Evolutionary conservation across 2,888 invertebrate species (phyloP).

Genomic region (Mesoligia furuncula): DNA sequence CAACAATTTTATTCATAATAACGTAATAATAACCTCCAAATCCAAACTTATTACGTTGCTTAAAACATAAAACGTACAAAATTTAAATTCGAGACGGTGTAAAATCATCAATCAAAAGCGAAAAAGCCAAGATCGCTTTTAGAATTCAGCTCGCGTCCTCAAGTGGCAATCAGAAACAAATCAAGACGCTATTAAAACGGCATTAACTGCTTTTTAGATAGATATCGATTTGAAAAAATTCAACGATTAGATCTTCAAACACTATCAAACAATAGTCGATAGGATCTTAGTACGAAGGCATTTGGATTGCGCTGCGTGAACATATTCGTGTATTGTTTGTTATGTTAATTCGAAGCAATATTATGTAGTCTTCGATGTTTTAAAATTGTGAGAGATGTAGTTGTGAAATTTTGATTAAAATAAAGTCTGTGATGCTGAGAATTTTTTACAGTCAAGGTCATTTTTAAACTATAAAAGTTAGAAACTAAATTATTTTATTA

Average conservation of each 20-base stretch:
- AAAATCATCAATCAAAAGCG: constrained; percentile 79
- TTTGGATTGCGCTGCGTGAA: constrained; percentile 60
- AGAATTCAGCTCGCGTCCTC: constrained; percentile 76
- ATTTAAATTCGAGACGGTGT: constrained; percentile 70
- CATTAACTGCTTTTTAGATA: constrained; percentile 83
- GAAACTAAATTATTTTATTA: neutral
- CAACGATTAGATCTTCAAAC: constrained; percentile 79
- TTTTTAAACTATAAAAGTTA: neutral
- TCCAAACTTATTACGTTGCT: constrained; percentile 43
- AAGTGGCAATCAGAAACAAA: constrained; percentile 85
- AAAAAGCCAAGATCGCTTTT: constrained; percentile 72
- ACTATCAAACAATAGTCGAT: constrained; percentile 78
- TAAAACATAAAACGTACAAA: constrained; percentile 66
- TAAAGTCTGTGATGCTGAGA: neutral
- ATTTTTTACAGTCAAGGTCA: neutral
- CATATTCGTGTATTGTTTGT: constrained; percentile 49
- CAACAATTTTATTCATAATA: constrained; percentile 38
- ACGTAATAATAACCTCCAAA: constrained; percentile 38
- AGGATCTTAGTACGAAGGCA: constrained; percentile 70
- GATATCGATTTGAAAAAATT: constrained; percentile 82
- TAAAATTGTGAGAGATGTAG: constrained; percentile 8
- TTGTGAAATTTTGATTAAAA: neutral
- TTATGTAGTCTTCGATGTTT: constrained; percentile 22
- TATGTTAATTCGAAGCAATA: constrained; percentile 60
- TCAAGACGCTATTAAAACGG: constrained; percentile 86